Percentiles rank a stretch among this genome's conserved stretches.
These are phyloP conservation scores for Solenopsis fugax DNA, from an alignment of 1,140 invertebrate species.

Conservation along the genomic window DNA sequence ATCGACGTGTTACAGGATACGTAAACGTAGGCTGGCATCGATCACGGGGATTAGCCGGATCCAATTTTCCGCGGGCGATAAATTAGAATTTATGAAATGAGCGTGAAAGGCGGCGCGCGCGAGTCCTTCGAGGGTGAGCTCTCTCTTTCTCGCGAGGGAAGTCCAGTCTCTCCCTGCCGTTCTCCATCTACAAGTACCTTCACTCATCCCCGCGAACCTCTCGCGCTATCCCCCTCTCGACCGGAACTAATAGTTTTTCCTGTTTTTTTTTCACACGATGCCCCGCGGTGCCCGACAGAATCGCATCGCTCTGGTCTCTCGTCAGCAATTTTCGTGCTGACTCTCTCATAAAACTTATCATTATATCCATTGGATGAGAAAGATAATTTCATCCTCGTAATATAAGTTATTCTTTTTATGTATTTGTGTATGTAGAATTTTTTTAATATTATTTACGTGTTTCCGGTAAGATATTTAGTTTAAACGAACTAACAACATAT, in stretches of 20 bases:
- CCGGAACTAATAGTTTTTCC: conserved; percentile 82
- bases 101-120: conserved; percentile 68
- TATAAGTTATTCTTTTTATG: neutral
- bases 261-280: conserved; percentile 74
- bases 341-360: conserved; percentile 45
- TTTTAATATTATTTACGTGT: neutral
- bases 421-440: neutral
- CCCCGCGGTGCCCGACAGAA: conserved; percentile 67
- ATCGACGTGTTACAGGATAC: conserved; percentile 61
- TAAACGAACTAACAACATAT: neutral
- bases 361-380: neutral
- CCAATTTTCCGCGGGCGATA: conserved; percentile 79
- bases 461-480: neutral
- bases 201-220: conserved; percentile 52
- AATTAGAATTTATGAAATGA: conserved; percentile 80
- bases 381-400: conserved; percentile 33
- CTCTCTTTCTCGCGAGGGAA: conserved; percentile 70
- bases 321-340: conserved; percentile 72
- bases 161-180: conserved; percentile 51
- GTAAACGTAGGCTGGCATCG: conserved; percentile 70
- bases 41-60: conserved; percentile 74
- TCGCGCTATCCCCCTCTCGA: conserved; percentile 61
- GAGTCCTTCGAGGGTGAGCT: conserved; percentile 73
- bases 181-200: conserved; percentile 60
- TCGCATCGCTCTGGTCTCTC: conserved; percentile 76